Evolutionary conservation across 2,113 vertebrate genomes (phyloP).

Genomic region (Sander lucioperca): DNA sequence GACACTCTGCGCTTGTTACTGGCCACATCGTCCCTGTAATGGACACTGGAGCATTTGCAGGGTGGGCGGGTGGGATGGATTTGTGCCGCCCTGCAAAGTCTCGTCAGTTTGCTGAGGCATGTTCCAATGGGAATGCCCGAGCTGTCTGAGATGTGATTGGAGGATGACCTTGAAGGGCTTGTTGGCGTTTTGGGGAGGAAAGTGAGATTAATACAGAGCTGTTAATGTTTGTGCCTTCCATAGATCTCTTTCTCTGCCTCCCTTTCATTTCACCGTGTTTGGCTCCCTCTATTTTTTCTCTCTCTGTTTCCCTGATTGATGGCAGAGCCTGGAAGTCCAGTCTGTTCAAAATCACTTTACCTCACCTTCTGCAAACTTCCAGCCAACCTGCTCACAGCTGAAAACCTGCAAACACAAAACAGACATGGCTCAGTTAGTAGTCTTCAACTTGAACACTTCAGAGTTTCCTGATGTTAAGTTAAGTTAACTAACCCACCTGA

Average conservation of each 20-base stretch:
- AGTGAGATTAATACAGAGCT: slow-evolving; percentile 71
- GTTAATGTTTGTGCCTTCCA: slow-evolving; percentile 59
- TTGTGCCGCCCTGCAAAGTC: slow-evolving; percentile 30
- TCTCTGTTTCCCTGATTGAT: slow-evolving; percentile 56
- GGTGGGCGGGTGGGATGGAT: slow-evolving; percentile 26
- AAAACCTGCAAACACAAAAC: slow-evolving; percentile 27
- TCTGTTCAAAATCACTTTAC: slow-evolving; percentile 45
- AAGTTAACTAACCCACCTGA: slow-evolving; percentile 43
- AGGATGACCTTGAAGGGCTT: slow-evolving; percentile 67
- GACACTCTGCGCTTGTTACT: slow-evolving; percentile 60
- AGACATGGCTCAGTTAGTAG: neutral
- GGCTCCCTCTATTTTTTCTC: slow-evolving; percentile 18
- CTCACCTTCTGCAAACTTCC: slow-evolving; percentile 36
- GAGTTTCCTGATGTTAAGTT: slow-evolving; percentile 29
- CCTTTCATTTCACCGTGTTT: slow-evolving; percentile 28
- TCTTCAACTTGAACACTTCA: neutral
- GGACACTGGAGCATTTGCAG: slow-evolving; percentile 51
- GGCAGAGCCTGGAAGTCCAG: slow-evolving; percentile 35
- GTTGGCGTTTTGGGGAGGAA: slow-evolving; percentile 57
- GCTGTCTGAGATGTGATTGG: slow-evolving; percentile 63
- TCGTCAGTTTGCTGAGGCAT: slow-evolving; percentile 38
- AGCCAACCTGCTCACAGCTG: slow-evolving; percentile 28
- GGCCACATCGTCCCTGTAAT: slow-evolving; percentile 64
- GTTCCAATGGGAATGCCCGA: slow-evolving; percentile 50
- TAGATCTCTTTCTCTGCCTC: slow-evolving; percentile 63